Percentiles rank a stretch among this genome's conserved stretches.
Evolutionary conservation across 2,113 vertebrate species (phyloP).

Genomic region (Aleadryas rufinucha): DNA sequence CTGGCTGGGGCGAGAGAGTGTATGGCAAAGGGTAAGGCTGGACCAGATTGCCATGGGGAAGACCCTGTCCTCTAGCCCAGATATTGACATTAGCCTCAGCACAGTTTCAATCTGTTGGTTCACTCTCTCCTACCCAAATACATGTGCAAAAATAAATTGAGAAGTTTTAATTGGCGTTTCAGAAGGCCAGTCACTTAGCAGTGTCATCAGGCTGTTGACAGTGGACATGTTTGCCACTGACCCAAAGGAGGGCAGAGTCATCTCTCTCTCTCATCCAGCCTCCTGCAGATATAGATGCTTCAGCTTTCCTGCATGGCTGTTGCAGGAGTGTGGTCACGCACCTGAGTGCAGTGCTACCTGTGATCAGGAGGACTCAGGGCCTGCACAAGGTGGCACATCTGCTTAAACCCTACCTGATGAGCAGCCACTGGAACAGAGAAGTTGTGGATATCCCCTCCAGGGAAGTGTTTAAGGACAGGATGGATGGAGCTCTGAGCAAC

Average conservation of each 20-base stretch:
- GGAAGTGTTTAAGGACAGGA: neutral
- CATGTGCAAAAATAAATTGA: neutral
- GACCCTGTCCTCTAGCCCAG: neutral
- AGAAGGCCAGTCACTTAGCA: neutral
- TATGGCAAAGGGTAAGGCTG: neutral
- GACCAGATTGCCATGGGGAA: neutral
- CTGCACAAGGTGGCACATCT: neutral
- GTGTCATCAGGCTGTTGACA: neutral
- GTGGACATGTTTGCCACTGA: neutral
- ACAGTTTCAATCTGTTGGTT: neutral
- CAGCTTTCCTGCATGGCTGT: neutral
- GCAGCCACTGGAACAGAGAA: neutral
- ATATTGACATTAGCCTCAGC: neutral
- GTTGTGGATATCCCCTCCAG: neutral
- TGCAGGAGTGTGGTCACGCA: accelerated
- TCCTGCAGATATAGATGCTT: neutral
- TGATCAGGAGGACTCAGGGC: neutral
- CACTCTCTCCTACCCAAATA: neutral
- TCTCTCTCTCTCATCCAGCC: neutral
- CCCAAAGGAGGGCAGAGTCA: neutral
- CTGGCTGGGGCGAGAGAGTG: accelerated
- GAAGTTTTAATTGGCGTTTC: neutral
- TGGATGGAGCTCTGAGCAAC: neutral
- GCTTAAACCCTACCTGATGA: neutral
- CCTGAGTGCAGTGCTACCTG: neutral